Conservation (phyloP, 1,140 invertebrate species). For the Heliconius melpomene region DNA sequence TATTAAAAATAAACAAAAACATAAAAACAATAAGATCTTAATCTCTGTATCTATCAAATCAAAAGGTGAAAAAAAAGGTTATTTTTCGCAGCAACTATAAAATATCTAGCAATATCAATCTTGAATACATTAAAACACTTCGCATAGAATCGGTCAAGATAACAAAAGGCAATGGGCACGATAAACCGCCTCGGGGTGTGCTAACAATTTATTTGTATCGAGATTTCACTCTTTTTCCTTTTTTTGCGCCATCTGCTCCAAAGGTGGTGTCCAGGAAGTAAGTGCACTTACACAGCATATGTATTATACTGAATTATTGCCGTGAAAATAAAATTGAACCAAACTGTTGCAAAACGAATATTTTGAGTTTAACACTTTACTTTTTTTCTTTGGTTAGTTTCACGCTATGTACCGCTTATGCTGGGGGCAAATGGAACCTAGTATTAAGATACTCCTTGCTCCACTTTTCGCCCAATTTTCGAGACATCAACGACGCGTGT, state of each 20-base stretch:
- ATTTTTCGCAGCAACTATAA: constrained; percentile 58
- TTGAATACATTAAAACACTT: constrained; percentile 65
- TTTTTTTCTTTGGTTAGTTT: not conserved
- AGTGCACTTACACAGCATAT: constrained; percentile 48
- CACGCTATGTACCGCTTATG: not conserved
- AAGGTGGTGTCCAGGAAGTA: constrained; percentile 71
- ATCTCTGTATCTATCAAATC: not conserved
- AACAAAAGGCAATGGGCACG: constrained; percentile 46
- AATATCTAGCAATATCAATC: constrained; percentile 61
- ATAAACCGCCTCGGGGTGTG: constrained; percentile 59
- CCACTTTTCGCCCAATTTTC: no score
- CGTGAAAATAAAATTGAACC: constrained; percentile 39
- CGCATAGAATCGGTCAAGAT: constrained; percentile 63
- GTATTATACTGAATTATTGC: constrained; percentile 45
- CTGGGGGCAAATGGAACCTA: no score
- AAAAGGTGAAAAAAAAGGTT: constrained; percentile 30
- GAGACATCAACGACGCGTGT: no score
- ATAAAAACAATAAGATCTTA: not conserved
- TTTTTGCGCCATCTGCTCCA: constrained; percentile 63
- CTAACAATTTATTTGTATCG: constrained; percentile 73
- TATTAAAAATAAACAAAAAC: not conserved
- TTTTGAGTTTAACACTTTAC: not conserved
- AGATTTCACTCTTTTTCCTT: constrained; percentile 53
- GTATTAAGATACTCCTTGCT: no score
- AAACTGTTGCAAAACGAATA: constrained; percentile 21